A percentile compares a stretch with the other conserved stretches of the same genome.
These are phyloP conservation scores for Lophotis ruficrista DNA, from an alignment of 2,113 vertebrate genomes.

Conservation along the genomic window DNA sequence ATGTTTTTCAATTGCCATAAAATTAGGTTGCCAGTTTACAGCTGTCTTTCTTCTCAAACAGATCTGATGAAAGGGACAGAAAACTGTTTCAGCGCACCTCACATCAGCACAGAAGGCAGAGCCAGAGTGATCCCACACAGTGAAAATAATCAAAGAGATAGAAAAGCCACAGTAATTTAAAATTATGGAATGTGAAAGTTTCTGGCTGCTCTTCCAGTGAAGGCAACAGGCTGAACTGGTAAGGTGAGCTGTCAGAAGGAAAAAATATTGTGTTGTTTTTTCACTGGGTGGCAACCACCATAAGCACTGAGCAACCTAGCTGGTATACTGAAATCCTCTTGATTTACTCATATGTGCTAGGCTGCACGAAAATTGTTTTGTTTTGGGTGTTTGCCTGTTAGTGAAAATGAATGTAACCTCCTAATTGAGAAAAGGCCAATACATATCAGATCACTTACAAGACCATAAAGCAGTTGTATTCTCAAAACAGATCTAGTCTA, in stretches of 20 bases:
- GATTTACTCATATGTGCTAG: background rate
- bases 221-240: background rate
- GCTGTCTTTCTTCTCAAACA: background rate
- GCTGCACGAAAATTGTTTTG: background rate
- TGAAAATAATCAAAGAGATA: background rate
- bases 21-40: conserved; percentile 26
- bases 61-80: background rate
- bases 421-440: background rate
- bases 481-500: background rate
- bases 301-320: background rate
- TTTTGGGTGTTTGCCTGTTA: background rate
- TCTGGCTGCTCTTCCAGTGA: background rate
- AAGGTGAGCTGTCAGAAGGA: background rate
- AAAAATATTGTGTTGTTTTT: background rate
- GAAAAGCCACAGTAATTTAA: background rate
- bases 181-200: background rate
- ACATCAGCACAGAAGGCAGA: background rate
- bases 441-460: background rate
- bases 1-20: background rate
- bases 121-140: background rate
- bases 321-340: background rate
- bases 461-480: background rate
- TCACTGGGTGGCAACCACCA: background rate
- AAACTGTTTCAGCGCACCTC: background rate
- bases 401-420: background rate